Base-by-base conservation (phyloP, 2,113 vertebrate genomes). In the Takifugu bimaculatus region DNA sequence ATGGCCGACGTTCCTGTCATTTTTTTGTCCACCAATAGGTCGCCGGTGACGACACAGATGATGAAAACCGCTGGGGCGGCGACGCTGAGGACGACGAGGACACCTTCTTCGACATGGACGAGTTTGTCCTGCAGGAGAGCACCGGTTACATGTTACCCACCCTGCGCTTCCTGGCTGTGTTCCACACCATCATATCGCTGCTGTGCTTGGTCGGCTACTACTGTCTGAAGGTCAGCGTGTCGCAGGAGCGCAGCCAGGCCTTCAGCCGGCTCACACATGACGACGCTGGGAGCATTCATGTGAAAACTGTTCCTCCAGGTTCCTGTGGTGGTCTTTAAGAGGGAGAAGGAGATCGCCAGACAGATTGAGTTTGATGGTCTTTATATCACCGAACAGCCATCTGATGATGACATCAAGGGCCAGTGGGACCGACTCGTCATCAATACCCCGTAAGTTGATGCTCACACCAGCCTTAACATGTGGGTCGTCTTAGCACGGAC, bases 351-450 rank as follows among this genome's bases (percentile, higher is more conserved):
- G 74, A 94, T 98, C 6, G 97, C 97, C 71, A 91, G 97, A 81
- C 95, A 95, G 84, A 89, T 99, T 62, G 97, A 99, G 73, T 99
- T 99, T 69, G 97, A 98, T 27, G 97, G 97, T 14, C 85, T 99
- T 0, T 99, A 98, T 78, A 97, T 99, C 78, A 99, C 97, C 0
- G 97, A 98, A 66, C 97, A 98, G 74, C 97, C 97, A 1, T 95
- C 95, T 6, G 97, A 99, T 44, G 97, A 99, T 55, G 97, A 99
- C 68, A 97, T 99, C 83, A 99, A 98, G 82, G 97, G 96, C 56
- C 97, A 98, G 6, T 99, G 97, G 97, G 96, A 99, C 86, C 94
- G 97, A 15, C 88, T 99, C 4, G 96, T 98, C 66, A 98, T 99
- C 87, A 97, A 97, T 75, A 98, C 97, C 2, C 94, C 93, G 97